These are phyloP conservation scores for Eulithis testata DNA, from an alignment of 2,888 invertebrate genomes.

Conservation along the genomic window DNA sequence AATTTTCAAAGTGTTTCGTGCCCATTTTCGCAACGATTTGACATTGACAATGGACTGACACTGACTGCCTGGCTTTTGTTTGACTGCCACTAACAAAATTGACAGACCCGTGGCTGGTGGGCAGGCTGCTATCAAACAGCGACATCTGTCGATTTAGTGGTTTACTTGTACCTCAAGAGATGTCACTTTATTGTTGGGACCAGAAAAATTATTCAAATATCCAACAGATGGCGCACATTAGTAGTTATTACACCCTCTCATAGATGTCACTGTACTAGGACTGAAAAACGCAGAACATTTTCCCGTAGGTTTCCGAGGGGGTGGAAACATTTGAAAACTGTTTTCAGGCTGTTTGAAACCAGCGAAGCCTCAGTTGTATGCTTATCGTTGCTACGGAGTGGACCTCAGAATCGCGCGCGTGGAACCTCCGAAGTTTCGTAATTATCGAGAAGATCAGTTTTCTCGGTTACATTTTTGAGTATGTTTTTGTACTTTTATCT, in stretches of 20 bases:
- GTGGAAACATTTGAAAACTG: constrained; percentile 67
- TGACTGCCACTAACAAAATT: too few relatives aligned
- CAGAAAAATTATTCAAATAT: background rate
- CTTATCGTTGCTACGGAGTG: constrained; percentile 60
- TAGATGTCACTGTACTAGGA: constrained; percentile 46
- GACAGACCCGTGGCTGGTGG: too few relatives aligned
- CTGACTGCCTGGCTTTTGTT: too few relatives aligned
- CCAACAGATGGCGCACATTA: background rate
- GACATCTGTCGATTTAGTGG: too few relatives aligned
- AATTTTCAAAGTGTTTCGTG: constrained; percentile 53
- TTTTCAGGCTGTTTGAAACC: constrained; percentile 59
- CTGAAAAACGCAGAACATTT: constrained; percentile 60
- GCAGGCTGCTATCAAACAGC: too few relatives aligned
- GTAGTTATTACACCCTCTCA: constrained; percentile 2
- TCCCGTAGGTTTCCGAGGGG: constrained; percentile 72
- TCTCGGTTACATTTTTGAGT: background rate
- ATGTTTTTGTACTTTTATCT: background rate
- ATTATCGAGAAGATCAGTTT: constrained; percentile 40
- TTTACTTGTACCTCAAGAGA: too few relatives aligned
- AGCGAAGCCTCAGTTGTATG: constrained; percentile 68
- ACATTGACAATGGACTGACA: too few relatives aligned
- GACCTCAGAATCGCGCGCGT: constrained; percentile 45
- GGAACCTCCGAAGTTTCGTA: constrained; percentile 63
- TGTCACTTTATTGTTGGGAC: too few relatives aligned
- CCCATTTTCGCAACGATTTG: constrained; percentile 37